phyloP scores from a whole-genome alignment of 2,797 vertebrate genomes.

The Toxotes lorentzi region DNA sequence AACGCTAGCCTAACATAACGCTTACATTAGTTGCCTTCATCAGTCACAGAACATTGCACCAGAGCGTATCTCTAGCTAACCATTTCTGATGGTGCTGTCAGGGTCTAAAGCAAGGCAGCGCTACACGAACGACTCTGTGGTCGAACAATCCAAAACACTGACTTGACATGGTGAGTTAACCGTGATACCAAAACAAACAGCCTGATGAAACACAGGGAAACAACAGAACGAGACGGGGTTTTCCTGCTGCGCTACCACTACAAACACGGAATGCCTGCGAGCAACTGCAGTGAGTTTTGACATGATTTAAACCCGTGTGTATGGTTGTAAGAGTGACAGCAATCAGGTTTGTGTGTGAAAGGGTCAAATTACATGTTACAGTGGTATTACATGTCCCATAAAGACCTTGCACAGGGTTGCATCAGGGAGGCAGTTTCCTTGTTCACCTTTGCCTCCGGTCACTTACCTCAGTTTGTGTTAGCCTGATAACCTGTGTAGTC shows the following conservation, averaged over 20 bases:
- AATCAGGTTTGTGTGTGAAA: background rate
- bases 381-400: background rate
- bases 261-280: background rate
- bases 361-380: slow-evolving; percentile 41
- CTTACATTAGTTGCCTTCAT: background rate
- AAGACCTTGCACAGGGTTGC: slow-evolving; percentile 55
- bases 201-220: slow-evolving; percentile 13
- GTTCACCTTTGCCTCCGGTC: slow-evolving; percentile 36
- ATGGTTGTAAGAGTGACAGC: slow-evolving; percentile 3
- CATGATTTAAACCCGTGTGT: background rate
- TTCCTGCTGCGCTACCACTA: background rate
- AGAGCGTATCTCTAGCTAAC: background rate
- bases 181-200: background rate
- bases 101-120: background rate
- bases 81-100: background rate
- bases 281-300: background rate
- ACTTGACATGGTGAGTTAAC: background rate
- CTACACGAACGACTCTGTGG: background rate
- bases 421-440: slow-evolving; percentile 32
- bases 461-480: background rate
- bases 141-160: slow-evolving; percentile 23
- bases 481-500: background rate
- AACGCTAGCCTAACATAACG: slow-evolving; percentile 40
- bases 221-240: background rate
- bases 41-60: background rate